Evolutionary conservation across 2,113 vertebrate species (phyloP), one percentile per base, ranked within the genome.

Genomic region (Scopus umbretta): DNA sequence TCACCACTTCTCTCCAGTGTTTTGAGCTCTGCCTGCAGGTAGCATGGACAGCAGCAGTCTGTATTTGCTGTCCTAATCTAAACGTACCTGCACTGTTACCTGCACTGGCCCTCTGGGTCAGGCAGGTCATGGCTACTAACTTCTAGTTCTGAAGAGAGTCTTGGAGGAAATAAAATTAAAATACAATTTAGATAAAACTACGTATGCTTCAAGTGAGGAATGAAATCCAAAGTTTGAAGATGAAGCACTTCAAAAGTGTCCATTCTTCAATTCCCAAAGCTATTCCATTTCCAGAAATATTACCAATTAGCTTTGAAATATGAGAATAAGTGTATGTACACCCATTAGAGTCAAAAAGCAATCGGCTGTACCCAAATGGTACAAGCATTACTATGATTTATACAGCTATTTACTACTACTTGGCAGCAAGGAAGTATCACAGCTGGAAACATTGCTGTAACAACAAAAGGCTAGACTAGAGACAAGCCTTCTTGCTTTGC

Each of bases 351-450:
- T 68, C 7, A 68, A 76, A 90, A 82, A 83, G 63, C 79, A 73
- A 86, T 52, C 2, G 1, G 75, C 71, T 67, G 71, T 66, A 83
- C 82, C 55, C 11, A 0, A 80, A 66, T 50, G 42, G 79, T 73
- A 70, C 79, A 73, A 82, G 55, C 72, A 88, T 86, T 86, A 74
- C 58, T 61, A n/a, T 86, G 92, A 96, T 94, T 96, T 93, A 92
- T 86, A 80, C 55, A 90, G 85, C 79, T 88, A 94, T 81, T 94
- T 94, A 92, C 92, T 78, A 80, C 49, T 62, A 74, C 86, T 95
- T 96, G 95, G 92, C 96, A 96, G 84, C 82, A 67, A 88, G 72
- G 59, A 94, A 83, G 45, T 13, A n/a, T 63, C 92, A 38, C 94
- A 96, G 92, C 94, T 95, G 90, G 96, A 95, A 90, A 88, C 47